Conservation (phyloP, 2,797 vertebrate genomes). For the Notoglanidium macrostoma region DNA sequence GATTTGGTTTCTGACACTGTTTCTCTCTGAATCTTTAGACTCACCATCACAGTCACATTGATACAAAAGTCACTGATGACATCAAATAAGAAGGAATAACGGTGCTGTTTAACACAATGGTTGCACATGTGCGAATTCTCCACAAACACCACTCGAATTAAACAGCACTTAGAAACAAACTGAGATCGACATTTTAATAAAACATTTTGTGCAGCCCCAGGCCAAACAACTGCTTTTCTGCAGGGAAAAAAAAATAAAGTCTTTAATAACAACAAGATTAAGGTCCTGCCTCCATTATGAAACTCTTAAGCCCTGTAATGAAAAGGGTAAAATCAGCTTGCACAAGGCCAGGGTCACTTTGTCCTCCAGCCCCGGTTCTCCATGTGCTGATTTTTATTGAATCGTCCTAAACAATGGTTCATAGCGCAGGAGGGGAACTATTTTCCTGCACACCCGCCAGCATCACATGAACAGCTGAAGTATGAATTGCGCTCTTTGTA, state of each 20-base stretch:
- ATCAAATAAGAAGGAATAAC: background rate
- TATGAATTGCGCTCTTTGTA: constrained; percentile 74
- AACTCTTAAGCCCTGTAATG: constrained; percentile 22
- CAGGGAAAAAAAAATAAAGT: background rate
- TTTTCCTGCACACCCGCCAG: constrained; percentile 62
- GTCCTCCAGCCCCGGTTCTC: constrained; percentile 37
- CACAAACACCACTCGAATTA: background rate
- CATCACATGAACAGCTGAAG: constrained; percentile 64
- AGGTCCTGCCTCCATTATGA: background rate
- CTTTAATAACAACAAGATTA: constrained; percentile 20
- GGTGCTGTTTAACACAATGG: background rate
- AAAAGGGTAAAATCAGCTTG: constrained; percentile 19
- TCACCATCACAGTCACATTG: background rate
- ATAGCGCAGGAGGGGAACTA: constrained; percentile 55
- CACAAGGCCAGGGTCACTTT: constrained; percentile 38
- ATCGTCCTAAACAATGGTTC: constrained; percentile 59
- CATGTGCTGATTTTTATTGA: constrained; percentile 59
- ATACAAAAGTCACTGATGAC: no score
- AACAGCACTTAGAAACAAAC: background rate
- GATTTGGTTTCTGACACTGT: background rate
- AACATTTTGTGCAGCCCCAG: background rate
- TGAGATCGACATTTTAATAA: background rate
- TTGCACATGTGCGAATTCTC: background rate
- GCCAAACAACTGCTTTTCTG: background rate
- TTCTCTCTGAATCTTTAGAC: background rate